Evolutionary conservation across 37 sponge, comb jelly and placozoan species (phyloP), one percentile per base, ranked within the genome.

Genomic region (Geodia barretti): DNA sequence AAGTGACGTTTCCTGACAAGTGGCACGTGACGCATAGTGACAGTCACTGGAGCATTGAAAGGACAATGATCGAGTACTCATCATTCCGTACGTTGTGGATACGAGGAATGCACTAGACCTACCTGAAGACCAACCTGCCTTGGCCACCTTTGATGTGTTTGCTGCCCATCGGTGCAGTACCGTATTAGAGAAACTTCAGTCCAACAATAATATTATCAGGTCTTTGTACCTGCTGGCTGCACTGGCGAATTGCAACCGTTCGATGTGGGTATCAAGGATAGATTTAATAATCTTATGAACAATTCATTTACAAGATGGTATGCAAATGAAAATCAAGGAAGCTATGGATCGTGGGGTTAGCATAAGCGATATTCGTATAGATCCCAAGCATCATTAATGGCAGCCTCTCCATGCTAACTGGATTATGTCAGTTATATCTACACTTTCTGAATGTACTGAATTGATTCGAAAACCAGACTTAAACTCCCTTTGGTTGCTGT

Each of bases 21-120:
- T 79, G 80, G 80, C 24, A 79, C 38, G 47, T 79, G 2, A 79
- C 80, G 2, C 80, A 79, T 23, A 68, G 70, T 40, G 80, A 67
- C 4, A 79, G 28, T 40, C 80, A 79, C 65, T 67, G 80, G 80
- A 39, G 70, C 68, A 79, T 67, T 9, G 70, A 79, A 41, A 4
- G 3, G 3, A 79, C 80, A 28, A 79, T 79, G 80, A 21, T 79
- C 9, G 70, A 79, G 7, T 21, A 8, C 17, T 75, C 60, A 43
- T 75, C 28, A 47, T 47, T 30, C 76, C 60, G 8, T 58, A 75
- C 34, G 60, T 75, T 42, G 20, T 21, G 14, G 14, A 14, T 14
- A 47, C 26, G 4, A 42, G 76, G 31, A 8, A 75, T 4, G 60
- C 20, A 30, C 11, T 75, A 39, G 61, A 75, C 4, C 26, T 75